These are phyloP conservation scores for Drosophila sulfurigaster DNA, from an alignment of 1,140 invertebrate species.

Conservation along the genomic window DNA sequence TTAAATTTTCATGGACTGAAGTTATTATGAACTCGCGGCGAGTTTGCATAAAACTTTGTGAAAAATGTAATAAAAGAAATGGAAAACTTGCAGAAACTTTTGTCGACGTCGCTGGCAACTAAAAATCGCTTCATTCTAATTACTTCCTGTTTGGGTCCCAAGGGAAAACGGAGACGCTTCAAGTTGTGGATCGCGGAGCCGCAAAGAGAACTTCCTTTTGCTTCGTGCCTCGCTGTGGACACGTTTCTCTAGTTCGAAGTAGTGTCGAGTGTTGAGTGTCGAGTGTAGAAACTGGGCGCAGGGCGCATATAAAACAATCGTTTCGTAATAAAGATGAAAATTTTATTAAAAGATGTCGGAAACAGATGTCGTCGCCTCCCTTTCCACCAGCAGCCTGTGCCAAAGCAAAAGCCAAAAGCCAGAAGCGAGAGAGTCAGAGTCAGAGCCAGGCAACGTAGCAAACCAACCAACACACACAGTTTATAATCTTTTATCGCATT, in stretches of 20 bases:
- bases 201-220: slow-evolving; percentile 65
- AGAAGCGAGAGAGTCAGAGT: slow-evolving; percentile 11
- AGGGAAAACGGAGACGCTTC: background rate
- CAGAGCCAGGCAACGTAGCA: slow-evolving; percentile 10
- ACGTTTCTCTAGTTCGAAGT: slow-evolving; percentile 63
- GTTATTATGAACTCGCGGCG: slow-evolving; percentile 51
- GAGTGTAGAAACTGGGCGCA: slow-evolving; percentile 25
- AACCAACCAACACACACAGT: slow-evolving; percentile 69
- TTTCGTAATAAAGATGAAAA: slow-evolving; percentile 85
- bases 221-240: slow-evolving; percentile 42
- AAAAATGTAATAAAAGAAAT: slow-evolving; percentile 6
- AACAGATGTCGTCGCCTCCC: slow-evolving; percentile 79
- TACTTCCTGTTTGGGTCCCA: slow-evolving; percentile 62
- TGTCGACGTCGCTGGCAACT: slow-evolving; percentile 51
- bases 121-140: slow-evolving; percentile 83
- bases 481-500: slow-evolving; percentile 85
- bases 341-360: slow-evolving; percentile 85
- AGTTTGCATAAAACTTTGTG: slow-evolving; percentile 33
- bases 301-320: slow-evolving; percentile 82
- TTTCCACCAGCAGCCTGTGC: slow-evolving; percentile 20
- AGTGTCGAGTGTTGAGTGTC: slow-evolving; percentile 27
- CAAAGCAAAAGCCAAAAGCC: slow-evolving; percentile 1
- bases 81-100: slow-evolving; percentile 39
- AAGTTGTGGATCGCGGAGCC: slow-evolving; percentile 42
- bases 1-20: slow-evolving; percentile 71